Conservation (phyloP, 2,888 invertebrate genomes). For the Lepidocyrtinus sp. region DNA sequence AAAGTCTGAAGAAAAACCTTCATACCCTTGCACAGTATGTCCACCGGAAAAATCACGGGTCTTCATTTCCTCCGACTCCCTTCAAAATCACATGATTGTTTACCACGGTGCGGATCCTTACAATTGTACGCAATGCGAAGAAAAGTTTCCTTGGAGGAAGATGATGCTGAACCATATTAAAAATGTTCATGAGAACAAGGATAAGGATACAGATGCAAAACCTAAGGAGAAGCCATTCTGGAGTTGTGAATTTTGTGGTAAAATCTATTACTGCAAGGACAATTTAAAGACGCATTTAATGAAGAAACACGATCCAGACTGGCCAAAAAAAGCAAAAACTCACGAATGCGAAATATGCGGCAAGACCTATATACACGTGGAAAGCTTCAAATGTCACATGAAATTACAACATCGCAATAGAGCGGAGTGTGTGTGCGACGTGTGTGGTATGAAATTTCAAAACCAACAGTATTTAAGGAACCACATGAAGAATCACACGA, state of each 20-base stretch:
- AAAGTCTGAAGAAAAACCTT: not conserved
- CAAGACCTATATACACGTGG: not conserved
- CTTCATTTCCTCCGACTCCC: not conserved
- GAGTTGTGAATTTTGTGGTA: not conserved
- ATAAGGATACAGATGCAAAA: not conserved
- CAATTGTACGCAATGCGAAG: not conserved
- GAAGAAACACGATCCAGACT: not conserved
- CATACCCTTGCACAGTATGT: not conserved
- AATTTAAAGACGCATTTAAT: not conserved
- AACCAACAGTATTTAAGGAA: not conserved
- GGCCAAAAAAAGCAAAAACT: not conserved
- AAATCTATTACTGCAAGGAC: not conserved
- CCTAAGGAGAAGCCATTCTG: not conserved
- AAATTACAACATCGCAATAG: not conserved
- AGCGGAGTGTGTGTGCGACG: not conserved
- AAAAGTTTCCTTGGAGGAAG: not conserved
- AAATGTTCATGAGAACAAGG: not conserved
- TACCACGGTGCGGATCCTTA: not conserved
- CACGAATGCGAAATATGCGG: not conserved
- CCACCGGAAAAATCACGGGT: not conserved
- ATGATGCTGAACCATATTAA: not conserved
- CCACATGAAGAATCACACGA: not conserved
- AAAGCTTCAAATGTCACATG: not conserved
- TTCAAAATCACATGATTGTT: not conserved
- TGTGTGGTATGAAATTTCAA: not conserved